These are phyloP conservation scores for Elysia crispata DNA, from an alignment of 2,888 invertebrate genomes.

Conservation along the genomic window DNA sequence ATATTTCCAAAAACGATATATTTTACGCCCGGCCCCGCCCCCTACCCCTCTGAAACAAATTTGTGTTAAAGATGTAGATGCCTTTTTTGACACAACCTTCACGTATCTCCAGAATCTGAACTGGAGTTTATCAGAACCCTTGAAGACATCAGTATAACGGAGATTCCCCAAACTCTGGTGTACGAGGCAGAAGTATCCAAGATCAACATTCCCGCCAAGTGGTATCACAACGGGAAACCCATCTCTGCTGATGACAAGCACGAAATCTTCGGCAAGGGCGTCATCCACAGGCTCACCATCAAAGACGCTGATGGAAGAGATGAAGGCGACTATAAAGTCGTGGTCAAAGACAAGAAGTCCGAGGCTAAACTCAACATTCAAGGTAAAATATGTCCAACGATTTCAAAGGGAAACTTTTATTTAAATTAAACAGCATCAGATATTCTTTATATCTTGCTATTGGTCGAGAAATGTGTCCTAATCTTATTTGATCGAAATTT, in stretches of 20 bases:
- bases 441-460: no score
- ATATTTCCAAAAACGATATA: not conserved
- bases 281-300: conserved; percentile 70
- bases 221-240: conserved; percentile 93
- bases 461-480: no score
- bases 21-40: conserved; percentile 10
- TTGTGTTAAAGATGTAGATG: no score
- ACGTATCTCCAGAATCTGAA: conserved; percentile 65
- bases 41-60: conserved; percentile 5
- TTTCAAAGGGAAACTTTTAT: not conserved
- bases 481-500: no score
- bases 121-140: conserved; percentile 71
- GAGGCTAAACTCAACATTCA: conserved; percentile 73
- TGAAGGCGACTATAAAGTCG: conserved; percentile 70
- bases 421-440: no score
- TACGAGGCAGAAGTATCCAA: conserved; percentile 90
- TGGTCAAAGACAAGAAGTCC: conserved; percentile 70
- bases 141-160: conserved; percentile 69
- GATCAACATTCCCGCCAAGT: conserved; percentile 79
- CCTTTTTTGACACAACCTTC: no score
- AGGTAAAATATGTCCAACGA: conserved; percentile 64
- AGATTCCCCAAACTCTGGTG: conserved; percentile 68
- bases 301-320: conserved; percentile 69
- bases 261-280: conserved; percentile 69
- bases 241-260: conserved; percentile 81